phyloP scores from a whole-genome alignment of 2,797 vertebrate species.

The Lutra lutra region DNA sequence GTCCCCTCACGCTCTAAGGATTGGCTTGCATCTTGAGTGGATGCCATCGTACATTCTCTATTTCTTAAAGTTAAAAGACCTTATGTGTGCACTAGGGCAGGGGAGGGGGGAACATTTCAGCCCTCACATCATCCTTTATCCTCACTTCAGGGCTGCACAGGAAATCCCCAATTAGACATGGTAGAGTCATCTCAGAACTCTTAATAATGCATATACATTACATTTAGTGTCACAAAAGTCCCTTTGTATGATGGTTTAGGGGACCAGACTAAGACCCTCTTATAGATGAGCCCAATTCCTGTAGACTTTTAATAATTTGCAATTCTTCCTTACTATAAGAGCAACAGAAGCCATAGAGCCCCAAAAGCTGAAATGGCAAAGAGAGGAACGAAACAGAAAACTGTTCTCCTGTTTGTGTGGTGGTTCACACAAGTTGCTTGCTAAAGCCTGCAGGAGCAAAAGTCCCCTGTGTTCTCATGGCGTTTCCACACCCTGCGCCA shows the following conservation, averaged over 20 bases:
- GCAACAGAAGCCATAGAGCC: neutral
- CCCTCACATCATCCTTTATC: conserved; percentile 63
- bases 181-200: neutral
- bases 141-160: conserved; percentile 55
- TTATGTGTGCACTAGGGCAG: neutral
- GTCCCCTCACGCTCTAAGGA: neutral
- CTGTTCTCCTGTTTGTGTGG: neutral
- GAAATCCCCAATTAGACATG: conserved; percentile 71
- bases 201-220: conserved; percentile 52
- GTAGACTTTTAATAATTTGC: neutral
- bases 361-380: neutral
- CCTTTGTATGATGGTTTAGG: conserved; percentile 48
- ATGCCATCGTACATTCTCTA: conserved; percentile 23
- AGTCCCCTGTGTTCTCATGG: neutral
- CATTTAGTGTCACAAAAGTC: conserved; percentile 58
- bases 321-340: neutral
- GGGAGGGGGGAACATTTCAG: conserved; percentile 13
- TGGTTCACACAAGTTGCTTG: neutral
- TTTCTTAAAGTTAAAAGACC: conserved; percentile 64
- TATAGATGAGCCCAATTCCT: conserved; percentile 23
- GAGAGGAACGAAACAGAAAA: neutral
- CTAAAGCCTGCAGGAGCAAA: neutral
- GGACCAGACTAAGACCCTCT: neutral
- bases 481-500: neutral
- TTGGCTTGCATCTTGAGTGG: neutral